Evolutionary conservation across 2,797 vertebrate species (phyloP).

Genomic region (Cheirogaleus major): DNA sequence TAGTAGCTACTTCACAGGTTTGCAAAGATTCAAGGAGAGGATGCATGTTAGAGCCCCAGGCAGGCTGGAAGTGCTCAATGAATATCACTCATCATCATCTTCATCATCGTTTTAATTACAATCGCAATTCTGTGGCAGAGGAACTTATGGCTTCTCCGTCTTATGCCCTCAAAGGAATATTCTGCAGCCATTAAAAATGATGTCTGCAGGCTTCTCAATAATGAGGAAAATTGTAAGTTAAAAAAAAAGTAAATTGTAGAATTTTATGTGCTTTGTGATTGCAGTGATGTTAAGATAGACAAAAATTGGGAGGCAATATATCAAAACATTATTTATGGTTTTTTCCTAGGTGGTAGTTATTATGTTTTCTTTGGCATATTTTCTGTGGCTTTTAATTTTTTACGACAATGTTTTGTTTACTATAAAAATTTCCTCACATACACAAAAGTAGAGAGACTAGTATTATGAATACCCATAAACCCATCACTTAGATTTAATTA

Average conservation of each 20-base stretch:
- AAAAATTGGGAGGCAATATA: background rate
- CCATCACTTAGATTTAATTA: background rate
- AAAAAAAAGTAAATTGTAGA: background rate
- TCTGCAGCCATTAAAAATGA: background rate
- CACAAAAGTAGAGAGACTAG: background rate
- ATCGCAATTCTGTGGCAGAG: background rate
- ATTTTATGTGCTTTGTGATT: background rate
- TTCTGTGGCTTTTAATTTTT: conserved; percentile 31
- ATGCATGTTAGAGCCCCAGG: rapidly evolving
- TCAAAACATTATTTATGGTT: background rate
- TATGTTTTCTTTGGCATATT: background rate
- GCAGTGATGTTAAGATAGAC: background rate
- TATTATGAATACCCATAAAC: background rate
- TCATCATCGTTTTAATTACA: background rate
- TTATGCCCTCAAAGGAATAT: background rate
- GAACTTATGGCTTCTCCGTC: background rate
- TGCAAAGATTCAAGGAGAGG: background rate
- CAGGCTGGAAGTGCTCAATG: background rate
- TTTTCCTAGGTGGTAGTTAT: background rate
- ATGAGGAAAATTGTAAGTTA: background rate
- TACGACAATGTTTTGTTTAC: conserved; percentile 21
- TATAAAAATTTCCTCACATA: background rate
- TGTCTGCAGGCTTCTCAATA: background rate
- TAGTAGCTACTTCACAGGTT: background rate
- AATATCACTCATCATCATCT: background rate